Evolutionary conservation across 2,797 vertebrate species (phyloP).

Genomic region (Hydrolagus colliei): DNA sequence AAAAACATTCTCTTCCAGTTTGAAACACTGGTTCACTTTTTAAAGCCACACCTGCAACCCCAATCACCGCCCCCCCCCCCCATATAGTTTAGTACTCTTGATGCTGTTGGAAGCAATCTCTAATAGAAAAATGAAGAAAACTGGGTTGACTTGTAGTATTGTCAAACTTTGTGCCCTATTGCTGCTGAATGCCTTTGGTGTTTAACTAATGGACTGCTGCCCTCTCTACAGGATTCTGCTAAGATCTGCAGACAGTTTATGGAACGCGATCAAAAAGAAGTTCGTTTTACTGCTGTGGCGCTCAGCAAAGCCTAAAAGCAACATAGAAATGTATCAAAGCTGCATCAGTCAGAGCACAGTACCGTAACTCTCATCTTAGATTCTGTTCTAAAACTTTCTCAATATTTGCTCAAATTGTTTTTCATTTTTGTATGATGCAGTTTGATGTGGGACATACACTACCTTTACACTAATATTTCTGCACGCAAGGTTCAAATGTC

Average conservation of each 20-base stretch:
- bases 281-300: constrained; percentile 89
- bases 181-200: neutral
- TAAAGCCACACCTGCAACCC: no score
- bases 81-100: neutral
- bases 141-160: neutral
- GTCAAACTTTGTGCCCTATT: neutral
- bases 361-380: neutral
- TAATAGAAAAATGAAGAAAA: neutral
- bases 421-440: neutral
- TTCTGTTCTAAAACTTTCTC: neutral
- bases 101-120: neutral
- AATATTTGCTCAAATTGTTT: neutral
- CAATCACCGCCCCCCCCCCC: no score
- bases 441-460: neutral
- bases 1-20: no score
- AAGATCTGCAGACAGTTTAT: constrained; percentile 82
- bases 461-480: neutral
- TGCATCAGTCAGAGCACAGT: neutral
- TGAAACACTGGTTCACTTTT: no score
- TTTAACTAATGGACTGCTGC: neutral
- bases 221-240: constrained; percentile 69
- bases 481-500: neutral
- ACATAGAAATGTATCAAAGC: neutral
- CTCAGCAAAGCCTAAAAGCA: constrained; percentile 60
- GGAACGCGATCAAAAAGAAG: constrained; percentile 80